Evolutionary conservation across 2,797 vertebrate genomes (phyloP), one percentile per base, ranked within the genome.

Genomic region (Lindbergichthys nudifrons): DNA sequence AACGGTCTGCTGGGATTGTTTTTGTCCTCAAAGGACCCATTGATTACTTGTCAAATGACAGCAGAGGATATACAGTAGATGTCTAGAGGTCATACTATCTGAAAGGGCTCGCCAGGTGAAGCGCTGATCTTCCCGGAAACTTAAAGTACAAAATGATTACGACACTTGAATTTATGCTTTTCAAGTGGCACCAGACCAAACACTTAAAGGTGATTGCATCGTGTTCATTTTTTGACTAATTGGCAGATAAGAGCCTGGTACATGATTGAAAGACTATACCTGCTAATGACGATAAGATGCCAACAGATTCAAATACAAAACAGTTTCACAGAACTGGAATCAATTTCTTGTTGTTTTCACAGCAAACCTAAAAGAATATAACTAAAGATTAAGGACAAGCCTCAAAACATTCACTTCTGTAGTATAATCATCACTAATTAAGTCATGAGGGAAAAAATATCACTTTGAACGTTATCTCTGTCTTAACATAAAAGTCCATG

Each of bases 391-490:
- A 53, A 54, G 52, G 62, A 74, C 59, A 79, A 70, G 75, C 86
- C 81, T 71, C 54, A 84, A 85, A 87, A 84, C 65, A 82, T 81
- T 77, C 54, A 63, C 72, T 86, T 82, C 70, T 81, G 65, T 83
- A 66, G 76, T 12, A 23, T 80, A 86, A 92, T 91, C 85, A 86
- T 85, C 72, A 60, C 78, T 90, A 92, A 92, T 92, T 90, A 90
- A 90, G 84, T 89, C 88, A 89, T 70, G 73, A 64, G 91, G 87
- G 89, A 48, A 23, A 56, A 73, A 74, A 79, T 73, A 81, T 64
- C 59, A 82, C 82, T 93, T 92, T 92, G 89, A 92, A 88, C 87
- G 86, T 90, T 86, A 81, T 86, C 74, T 79, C 57, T 79, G 70
- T 87, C 88, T 84, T 80, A 62, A 84, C 76, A 86, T 87, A 57